Evolutionary conservation across 2,888 invertebrate species (phyloP), one percentile per base, ranked within the genome.

Genomic region (Drosophila emarginata): DNA sequence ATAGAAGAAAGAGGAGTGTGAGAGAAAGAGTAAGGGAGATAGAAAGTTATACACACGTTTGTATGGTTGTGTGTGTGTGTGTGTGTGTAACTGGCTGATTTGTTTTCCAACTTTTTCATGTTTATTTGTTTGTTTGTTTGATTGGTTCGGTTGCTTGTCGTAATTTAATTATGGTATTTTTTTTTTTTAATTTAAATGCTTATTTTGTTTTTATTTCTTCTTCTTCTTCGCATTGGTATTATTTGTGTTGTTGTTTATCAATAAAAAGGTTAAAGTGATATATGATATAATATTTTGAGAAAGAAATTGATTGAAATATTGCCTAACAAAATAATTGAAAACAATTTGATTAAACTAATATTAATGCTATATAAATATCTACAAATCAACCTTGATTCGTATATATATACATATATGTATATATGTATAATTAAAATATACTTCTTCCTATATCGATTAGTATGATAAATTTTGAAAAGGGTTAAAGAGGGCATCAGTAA

Each of bases 91-190:
- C 57, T 53, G 64, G 60, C 61, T 59, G 26, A 58, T 51, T 54
- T 45, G 12, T 28, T 45, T 62, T 52, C 14, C 56, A 28, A 11
- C 9, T 26, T 36, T 61, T 50, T 37, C 28, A 60, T 14, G 15
- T 61, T 62, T 39, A 58, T 61, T 71, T 71, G 36, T 54, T 71
- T 40, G 21, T 37, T 5, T 18, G 53, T 62, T 64, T 64, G 39
- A 40, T 64, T 71, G 59, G 5, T 64, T 64, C 11, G 60, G 28
- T 32, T 15, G 53, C 28, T 28, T 40, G 18, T 11, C 18, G n/a
- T 81, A 82, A 77, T 77, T 82, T 70, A 66, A 79, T 80, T 72
- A 77, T 67, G 63, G 72, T 81, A n/a, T n/a, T n/a, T n/a, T n/a
- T n/a, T n/a, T n/a, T 72, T 77, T 45, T 72, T 70, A 68, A 61